A percentile compares a stretch with the other conserved stretches of the same genome.
These are phyloP conservation scores for Hippocampus barbouri DNA, from an alignment of 2,113 vertebrate species.

Conservation along the genomic window DNA sequence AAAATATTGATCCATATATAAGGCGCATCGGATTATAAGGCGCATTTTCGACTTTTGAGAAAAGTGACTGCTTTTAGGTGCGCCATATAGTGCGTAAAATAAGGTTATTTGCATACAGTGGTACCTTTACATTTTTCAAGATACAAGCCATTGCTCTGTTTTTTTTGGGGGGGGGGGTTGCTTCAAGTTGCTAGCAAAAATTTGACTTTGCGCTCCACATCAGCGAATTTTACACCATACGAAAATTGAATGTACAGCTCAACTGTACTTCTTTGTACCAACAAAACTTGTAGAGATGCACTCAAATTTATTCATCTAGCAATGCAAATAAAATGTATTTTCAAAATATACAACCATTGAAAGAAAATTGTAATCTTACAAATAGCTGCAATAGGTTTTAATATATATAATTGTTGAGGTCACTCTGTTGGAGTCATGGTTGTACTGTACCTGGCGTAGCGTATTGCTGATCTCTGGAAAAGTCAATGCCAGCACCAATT, in stretches of 20 bases:
- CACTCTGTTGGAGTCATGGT: not conserved
- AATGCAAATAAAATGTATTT: no score
- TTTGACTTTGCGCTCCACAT: not conserved
- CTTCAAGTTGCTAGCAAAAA: not conserved
- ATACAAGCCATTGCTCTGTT: not conserved
- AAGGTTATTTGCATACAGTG: not conserved
- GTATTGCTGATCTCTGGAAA: slow-evolving; percentile 89
- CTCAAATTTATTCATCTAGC: no score
- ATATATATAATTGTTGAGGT: not conserved
- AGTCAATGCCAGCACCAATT: slow-evolving; percentile 95
- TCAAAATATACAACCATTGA: no score
- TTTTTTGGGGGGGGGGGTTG: not conserved
- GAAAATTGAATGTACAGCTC: no score
- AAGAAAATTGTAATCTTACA: no score
- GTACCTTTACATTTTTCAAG: not conserved
- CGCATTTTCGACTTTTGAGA: no score
- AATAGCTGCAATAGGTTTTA: not conserved
- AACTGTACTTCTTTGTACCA: no score
- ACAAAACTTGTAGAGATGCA: no score
- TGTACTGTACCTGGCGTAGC: slow-evolving; percentile 80
- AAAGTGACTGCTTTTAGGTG: no score
- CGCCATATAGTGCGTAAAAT: no score
- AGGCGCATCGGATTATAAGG: no score
- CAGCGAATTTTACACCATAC: not conserved
- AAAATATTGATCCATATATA: no score